Percentiles rank a stretch among this genome's conserved stretches.
Conservation (phyloP, 2,888 invertebrate species). For the Synergus gifuensis region DNA sequence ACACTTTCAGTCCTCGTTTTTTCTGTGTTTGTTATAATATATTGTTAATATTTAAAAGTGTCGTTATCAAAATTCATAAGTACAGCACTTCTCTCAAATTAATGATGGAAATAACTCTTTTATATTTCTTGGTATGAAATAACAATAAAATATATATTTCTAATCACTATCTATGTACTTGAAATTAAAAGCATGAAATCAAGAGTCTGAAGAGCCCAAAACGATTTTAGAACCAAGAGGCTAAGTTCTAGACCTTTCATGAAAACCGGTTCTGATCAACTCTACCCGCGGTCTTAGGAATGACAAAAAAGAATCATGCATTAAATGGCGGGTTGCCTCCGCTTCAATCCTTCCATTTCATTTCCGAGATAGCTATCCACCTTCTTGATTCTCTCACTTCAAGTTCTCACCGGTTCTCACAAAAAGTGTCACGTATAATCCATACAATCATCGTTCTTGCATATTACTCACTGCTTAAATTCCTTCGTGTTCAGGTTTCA, state of each 20-base stretch:
- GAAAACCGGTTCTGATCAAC: conserved; percentile 52
- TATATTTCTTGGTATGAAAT: neutral
- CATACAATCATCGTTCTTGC: neutral
- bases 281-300: conserved; percentile 17
- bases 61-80: neutral
- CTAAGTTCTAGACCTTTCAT: conserved; percentile 51
- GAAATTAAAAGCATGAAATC: conserved; percentile 1
- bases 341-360: conserved; percentile 1
- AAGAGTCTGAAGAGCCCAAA: conserved; percentile 43
- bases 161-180: neutral
- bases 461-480: conserved; percentile 56
- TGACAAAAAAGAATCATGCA: conserved; percentile 20
- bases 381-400: neutral
- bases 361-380: neutral
- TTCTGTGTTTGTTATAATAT: too few relatives aligned
- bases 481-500: conserved; percentile 10
- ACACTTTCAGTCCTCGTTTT: too few relatives aligned
- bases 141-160: neutral
- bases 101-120: neutral
- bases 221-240: conserved; percentile 48
- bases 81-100: neutral
- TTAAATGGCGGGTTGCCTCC: conserved; percentile 5
- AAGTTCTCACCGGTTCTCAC: neutral
- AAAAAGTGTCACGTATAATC: neutral
- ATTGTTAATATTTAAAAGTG: too few relatives aligned